Evolutionary conservation across 2,888 invertebrate genomes (phyloP), one percentile per base, ranked within the genome.

Genomic region (Syrista parreyssii): DNA sequence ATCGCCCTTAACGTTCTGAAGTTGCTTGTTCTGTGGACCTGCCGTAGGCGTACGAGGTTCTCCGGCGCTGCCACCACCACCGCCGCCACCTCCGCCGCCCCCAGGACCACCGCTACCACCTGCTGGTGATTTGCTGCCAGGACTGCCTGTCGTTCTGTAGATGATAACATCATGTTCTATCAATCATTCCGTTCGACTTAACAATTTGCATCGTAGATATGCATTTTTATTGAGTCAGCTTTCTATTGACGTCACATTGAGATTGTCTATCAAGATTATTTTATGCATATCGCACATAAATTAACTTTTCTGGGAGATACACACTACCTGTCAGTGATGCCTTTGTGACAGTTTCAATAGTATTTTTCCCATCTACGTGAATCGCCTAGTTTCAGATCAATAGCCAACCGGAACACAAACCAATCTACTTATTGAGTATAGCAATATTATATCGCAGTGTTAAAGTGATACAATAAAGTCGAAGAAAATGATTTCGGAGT

Each of bases 1-100:
- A 89, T 96, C 92, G 82, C 92, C 94, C 92, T 96, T 96, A 93
- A 95, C 96, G 93, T 95, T 95, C 88, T 95, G 95, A 84, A 95
- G 93, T 86, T 95, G 95, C 88, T 96, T 95, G 93, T 95, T 95
- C 91, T 95, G 94, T 4, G 94, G 94, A 75, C 90, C 90, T 73
- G 95, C 93, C 90, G 90, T 95, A 90, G 91, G 95, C 90, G 92
- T 89, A 30, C 89, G 88, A 11, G 92, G 87, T 88, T 92, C 91
- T 86, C 90, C 87, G 84, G 88, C 81, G 85, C 91, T 88, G 82
- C 89, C 88, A 84, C 88, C 86, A 83, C 87, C 86, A 81, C 86
- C 86, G 79, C 86, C 88, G 75, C 87, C 88, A 85, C 94, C 87
- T 86, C 94, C 92, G 82, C 94, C 93, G 78, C 93, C 75, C 11